Percentiles rank a stretch among this genome's conserved stretches.
phyloP scores from a whole-genome alignment of 2,797 vertebrate genomes.

The Urosaurus nigricauda region DNA sequence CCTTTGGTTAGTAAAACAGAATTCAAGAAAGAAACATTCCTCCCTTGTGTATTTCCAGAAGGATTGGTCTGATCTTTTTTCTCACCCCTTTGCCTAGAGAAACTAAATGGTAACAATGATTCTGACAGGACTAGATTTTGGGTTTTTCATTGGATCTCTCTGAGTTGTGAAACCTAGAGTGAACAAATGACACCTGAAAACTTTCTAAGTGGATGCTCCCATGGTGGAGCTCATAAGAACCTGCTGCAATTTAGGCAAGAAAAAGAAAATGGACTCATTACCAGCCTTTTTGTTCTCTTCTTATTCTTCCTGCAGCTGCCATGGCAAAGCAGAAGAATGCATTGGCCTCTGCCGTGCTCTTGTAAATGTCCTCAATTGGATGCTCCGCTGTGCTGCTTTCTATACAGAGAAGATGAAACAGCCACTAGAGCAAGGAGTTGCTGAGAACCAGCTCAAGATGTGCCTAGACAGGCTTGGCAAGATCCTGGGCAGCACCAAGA shows the following conservation, averaged over 20 bases:
- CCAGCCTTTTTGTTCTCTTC: rapidly evolving
- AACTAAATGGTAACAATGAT: not conserved
- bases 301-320: conserved; percentile 83
- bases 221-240: not conserved
- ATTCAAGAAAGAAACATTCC: not conserved
- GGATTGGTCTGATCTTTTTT: not conserved
- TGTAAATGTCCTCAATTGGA: conserved; percentile 90
- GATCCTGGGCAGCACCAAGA: conserved; percentile 90
- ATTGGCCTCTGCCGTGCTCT: conserved; percentile 93
- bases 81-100: not conserved
- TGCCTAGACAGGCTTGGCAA: conserved; percentile 89
- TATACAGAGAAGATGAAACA: conserved; percentile 90
- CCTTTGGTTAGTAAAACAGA: not conserved
- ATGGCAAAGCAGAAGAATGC: conserved; percentile 97
- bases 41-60: not conserved
- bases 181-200: too few relatives aligned
- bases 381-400: conserved; percentile 91
- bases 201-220: too few relatives aligned
- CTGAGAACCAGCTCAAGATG: conserved; percentile 87
- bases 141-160: not conserved
- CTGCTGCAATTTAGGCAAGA: too few relatives aligned
- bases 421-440: conserved; percentile 73
- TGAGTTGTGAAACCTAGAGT: not conserved
- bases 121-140: not conserved
- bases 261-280: too few relatives aligned